phyloP scores from a whole-genome alignment of 2,797 vertebrate genomes.

The Diplodus puntazzo region DNA sequence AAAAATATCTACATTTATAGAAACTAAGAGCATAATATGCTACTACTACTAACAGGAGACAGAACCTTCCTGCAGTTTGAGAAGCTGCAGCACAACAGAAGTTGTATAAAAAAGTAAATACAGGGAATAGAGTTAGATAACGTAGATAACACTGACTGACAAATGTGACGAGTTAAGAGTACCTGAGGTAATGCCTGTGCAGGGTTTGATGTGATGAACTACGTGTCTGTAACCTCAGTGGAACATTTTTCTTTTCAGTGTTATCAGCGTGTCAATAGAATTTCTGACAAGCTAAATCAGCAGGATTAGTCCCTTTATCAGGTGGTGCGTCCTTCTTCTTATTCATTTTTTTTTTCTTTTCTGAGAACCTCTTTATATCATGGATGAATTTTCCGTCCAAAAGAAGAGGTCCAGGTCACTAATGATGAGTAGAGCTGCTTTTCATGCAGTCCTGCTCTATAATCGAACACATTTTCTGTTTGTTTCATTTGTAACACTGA shows the following conservation, averaged over 20 bases:
- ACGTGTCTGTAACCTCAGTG: too few species aligned
- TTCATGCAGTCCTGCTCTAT: background rate
- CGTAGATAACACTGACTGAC: too few species aligned
- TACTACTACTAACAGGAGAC: background rate
- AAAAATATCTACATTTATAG: background rate
- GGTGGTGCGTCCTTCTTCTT: too few species aligned
- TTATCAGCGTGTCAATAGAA: background rate
- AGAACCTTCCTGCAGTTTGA: background rate
- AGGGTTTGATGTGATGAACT: too few species aligned
- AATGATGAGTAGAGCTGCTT: background rate
- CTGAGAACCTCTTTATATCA: background rate
- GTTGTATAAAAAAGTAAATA: background rate
- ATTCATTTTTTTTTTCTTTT: background rate
- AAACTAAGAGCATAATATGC: background rate
- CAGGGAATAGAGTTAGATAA: background rate
- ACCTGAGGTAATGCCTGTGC: too few species aligned
- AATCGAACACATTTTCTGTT: background rate
- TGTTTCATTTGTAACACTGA: background rate
- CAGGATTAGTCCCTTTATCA: background rate
- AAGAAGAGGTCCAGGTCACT: background rate
- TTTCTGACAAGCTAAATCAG: background rate
- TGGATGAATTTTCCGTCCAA: background rate
- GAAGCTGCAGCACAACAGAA: background rate
- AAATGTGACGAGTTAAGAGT: background rate
- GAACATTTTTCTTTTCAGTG: too few species aligned